Conservation (phyloP, 2,113 vertebrate genomes). For the Bathybates hornii region DNA sequence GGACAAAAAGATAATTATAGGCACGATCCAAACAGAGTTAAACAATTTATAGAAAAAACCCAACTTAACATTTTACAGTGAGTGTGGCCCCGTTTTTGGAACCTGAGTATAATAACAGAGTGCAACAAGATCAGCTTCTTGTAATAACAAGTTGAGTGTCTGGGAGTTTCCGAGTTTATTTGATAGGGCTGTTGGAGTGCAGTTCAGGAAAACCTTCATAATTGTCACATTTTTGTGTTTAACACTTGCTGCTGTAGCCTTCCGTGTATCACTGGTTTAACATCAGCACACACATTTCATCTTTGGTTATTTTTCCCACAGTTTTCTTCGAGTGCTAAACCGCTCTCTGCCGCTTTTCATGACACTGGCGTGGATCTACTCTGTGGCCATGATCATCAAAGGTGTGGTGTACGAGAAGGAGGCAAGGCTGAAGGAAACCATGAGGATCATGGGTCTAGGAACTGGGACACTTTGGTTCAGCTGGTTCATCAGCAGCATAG, state of each 20-base stretch:
- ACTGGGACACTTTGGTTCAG: constrained; percentile 81
- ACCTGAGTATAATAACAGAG: not conserved
- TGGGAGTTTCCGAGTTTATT: not conserved
- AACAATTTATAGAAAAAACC: not conserved
- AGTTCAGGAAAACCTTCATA: not conserved
- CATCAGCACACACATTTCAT: not conserved
- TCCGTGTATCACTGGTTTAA: not conserved
- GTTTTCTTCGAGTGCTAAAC: constrained; percentile 83
- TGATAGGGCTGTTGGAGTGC: not conserved
- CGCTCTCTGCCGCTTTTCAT: constrained; percentile 87
- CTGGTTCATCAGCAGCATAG: constrained; percentile 87
- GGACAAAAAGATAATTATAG: not conserved
- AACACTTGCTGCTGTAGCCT: not conserved
- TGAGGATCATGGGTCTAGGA: constrained; percentile 87
- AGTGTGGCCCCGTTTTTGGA: not conserved
- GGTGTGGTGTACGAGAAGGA: constrained; percentile 90
- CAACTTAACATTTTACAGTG: not conserved
- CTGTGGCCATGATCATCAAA: constrained; percentile 89
- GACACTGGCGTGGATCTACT: constrained; percentile 90
- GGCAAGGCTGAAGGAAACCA: constrained; percentile 83
- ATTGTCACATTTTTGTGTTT: not conserved
- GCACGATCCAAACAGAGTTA: not conserved
- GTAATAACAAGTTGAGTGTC: not conserved
- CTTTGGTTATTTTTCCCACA: constrained; percentile 24
- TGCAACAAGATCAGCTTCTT: not conserved